Evolutionary conservation across 2,888 invertebrate genomes (phyloP), one percentile per base, ranked within the genome.

Genomic region (Drosophila robusta): DNA sequence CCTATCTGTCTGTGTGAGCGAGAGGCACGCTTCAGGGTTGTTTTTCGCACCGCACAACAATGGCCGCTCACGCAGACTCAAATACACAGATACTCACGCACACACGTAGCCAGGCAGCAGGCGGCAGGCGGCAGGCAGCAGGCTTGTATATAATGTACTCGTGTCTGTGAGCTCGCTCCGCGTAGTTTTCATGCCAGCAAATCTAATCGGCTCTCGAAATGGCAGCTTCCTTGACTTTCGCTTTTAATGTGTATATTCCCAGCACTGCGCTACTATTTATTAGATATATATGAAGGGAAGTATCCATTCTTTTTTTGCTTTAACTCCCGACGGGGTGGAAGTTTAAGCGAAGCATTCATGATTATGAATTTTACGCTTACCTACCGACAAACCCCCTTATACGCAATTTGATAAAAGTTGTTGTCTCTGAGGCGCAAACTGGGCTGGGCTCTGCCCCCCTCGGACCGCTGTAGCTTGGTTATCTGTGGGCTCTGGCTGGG

Each of bases 321-420:
- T 39, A 24, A 50, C 57, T 75, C 70, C 76, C 69, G 29, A 62
- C 52, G 74, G 84, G 83, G 84, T 87, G 80, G 68, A 83, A 78
- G 85, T 86, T 89, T 76, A 80, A 85, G 86, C 70, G 54, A 78
- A 80, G 85, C 78, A 80, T 82, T 87, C 89, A 74, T 82, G 90
- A 89, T 91, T 90, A 90, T 89, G 86, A 90, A 91, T 91, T 90
- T 91, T 89, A 90, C 90, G 91, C 90, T 90, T 88, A 90, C 91
- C 91, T 90, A 80, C 89, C 66, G 80, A 80, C 89, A 89, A 89
- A 87, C 90, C 91, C 89, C 79, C 89, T 79, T 70, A 79, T 76
- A 85, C 79, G 64, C 78, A 81, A 80, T 85, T 85, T 84, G 80
- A 86, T 75, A 66, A 78, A 75, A 79, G 76, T 79, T 82, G 78